A percentile compares a stretch with the other conserved stretches of the same genome.
Conservation (phyloP, 1,140 invertebrate species). For the Anoplophora glabripennis region DNA sequence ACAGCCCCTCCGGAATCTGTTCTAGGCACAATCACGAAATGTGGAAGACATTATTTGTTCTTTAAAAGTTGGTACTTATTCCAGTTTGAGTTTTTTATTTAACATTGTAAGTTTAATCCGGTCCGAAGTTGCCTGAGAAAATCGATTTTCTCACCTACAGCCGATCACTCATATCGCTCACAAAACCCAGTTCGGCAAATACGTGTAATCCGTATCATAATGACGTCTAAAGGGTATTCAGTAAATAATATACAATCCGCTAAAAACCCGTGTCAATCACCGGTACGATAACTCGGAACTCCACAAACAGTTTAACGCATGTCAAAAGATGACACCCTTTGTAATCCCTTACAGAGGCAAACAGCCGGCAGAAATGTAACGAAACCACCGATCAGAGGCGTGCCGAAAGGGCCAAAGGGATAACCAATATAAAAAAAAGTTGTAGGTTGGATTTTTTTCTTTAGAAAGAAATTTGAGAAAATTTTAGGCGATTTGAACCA, state of each 20-base stretch:
- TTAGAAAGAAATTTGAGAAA: neutral
- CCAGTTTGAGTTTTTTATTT: too few species aligned
- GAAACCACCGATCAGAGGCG: constrained; percentile 14
- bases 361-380: neutral
- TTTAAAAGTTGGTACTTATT: too few species aligned
- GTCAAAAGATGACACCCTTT: constrained; percentile 39
- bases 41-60: too few species aligned
- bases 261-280: constrained; percentile 17
- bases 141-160: too few species aligned
- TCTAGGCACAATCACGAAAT: too few species aligned
- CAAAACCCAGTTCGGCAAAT: neutral
- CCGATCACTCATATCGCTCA: too few species aligned
- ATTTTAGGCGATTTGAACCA: neutral
- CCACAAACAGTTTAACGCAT: constrained; percentile 40
- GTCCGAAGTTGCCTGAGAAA: too few species aligned
- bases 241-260: constrained; percentile 13
- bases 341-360: constrained; percentile 16
- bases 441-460: neutral
- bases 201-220: neutral
- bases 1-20: too few species aligned
- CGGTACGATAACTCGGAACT: constrained; percentile 22
- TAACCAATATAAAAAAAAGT: neutral
- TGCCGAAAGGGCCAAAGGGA: neutral
- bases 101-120: too few species aligned
- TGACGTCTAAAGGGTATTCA: neutral